Evolutionary conservation across 2,113 vertebrate species (phyloP).

Genomic region (Andinoacara biseriatus): DNA sequence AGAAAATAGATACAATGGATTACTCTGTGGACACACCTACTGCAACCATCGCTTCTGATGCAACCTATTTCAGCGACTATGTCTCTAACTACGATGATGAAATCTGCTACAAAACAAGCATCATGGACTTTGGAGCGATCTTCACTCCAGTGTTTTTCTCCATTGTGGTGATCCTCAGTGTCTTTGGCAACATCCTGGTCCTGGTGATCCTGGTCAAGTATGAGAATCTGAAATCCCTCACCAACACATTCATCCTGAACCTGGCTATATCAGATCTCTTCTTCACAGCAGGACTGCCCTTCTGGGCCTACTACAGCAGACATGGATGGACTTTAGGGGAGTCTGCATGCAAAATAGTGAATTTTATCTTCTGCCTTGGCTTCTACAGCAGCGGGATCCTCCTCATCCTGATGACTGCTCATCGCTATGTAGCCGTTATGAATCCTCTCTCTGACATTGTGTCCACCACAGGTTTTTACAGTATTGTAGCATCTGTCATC

Average conservation of each 20-base stretch:
- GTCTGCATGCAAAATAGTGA: constrained; percentile 82
- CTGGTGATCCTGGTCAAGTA: constrained; percentile 86
- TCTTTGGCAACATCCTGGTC: constrained; percentile 89
- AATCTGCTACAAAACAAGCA: constrained; percentile 67
- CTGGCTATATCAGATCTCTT: constrained; percentile 89
- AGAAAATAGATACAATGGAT: constrained; percentile 20
- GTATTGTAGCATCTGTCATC: constrained; percentile 62
- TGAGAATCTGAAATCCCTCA: constrained; percentile 87
- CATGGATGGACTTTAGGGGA: constrained; percentile 84
- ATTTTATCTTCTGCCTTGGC: constrained; percentile 84
- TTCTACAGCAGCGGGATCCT: constrained; percentile 90
- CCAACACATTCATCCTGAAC: constrained; percentile 89
- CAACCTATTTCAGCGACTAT: fast-evolving
- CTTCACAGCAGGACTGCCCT: constrained; percentile 87
- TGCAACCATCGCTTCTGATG: fast-evolving
- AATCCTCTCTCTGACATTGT: constrained; percentile 83
- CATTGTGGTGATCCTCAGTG: constrained; percentile 83
- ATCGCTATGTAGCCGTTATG: constrained; percentile 87
- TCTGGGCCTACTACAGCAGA: constrained; percentile 81
- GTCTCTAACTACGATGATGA: fast-evolving
- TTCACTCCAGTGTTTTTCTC: constrained; percentile 80
- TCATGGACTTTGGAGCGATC: constrained; percentile 51
- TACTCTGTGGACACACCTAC: fast-evolving
- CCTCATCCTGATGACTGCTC: constrained; percentile 87
- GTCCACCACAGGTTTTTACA: constrained; percentile 62